Conservation (phyloP, 2,113 vertebrate species). For the Lasiurus borealis region DNA sequence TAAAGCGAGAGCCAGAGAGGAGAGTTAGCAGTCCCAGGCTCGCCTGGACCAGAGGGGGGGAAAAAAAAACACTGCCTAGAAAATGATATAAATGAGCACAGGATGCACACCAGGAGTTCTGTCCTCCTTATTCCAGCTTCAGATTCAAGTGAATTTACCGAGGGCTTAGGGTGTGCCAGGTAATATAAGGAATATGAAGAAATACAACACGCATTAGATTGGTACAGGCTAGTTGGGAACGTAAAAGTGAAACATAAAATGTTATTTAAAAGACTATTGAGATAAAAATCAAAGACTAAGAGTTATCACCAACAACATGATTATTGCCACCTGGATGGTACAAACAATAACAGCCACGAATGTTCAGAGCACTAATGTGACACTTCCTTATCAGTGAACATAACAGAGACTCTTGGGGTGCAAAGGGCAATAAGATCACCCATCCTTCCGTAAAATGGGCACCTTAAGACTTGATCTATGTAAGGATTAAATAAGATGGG, state of each 20-base stretch:
- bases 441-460: background rate
- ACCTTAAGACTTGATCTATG: background rate
- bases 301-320: background rate
- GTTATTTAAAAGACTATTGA: conserved; percentile 2
- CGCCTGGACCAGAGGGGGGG: too few relatives aligned
- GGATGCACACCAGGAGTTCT: background rate
- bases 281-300: conserved; percentile 25
- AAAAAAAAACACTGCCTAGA: background rate
- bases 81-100: background rate
- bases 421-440: background rate
- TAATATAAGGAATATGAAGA: background rate
- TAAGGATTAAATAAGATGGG: background rate
- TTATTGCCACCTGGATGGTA: background rate
- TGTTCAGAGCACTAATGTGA: background rate
- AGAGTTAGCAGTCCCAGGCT: background rate
- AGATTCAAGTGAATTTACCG: background rate
- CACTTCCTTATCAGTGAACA: background rate
- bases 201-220: background rate
- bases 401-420: background rate
- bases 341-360: background rate
- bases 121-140: background rate
- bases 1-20: background rate
- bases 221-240: background rate
- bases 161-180: background rate
- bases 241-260: background rate